Base-by-base conservation (phyloP, 2,113 vertebrate genomes). In the Octodon degus region DNA sequence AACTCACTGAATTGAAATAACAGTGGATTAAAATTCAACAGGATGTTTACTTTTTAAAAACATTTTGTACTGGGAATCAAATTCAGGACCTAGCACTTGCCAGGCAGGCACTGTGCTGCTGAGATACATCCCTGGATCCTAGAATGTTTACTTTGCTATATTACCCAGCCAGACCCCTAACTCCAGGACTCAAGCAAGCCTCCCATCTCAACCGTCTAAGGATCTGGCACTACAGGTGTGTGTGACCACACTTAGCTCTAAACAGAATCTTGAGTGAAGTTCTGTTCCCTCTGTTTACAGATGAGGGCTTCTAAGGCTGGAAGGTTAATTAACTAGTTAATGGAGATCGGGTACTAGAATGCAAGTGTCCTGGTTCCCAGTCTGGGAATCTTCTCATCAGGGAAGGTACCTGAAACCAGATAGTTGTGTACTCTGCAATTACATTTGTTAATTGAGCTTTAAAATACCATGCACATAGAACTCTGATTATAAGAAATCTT, bases 391-490 rank as follows among this genome's bases (percentile, higher is more conserved):
- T 94, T 77, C 53, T 76, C n/a, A 47, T 77, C 5, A 65, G n/a
- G 55, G 43, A 88, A 94, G 34, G 88, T 63, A 93, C n/a, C 22
- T 77, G 86, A 85, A 88, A 43, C 34, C 20, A 91, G 80, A 68
- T n/a, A 50, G 90, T 47, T n/a, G 22, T 53, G 67, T 40, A 94
- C 74, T 67, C 37, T 74, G 30, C 25, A 10, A 67, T 94, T 87
- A 86, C 40, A 65, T 92, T 81, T 86, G 55, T 68, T 93, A 25
- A 65, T 43, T 94, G 65, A 70, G 37, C 40, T 76, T 93, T 62
- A 97, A 96, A 92, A 95, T 27, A 86, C n/a, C 47, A 85, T 22
- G 34, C 89, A 84, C 86, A 79, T 34, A 34, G 89, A 72, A 32
- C 58, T 89, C 55, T 80, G 50, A 70, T 81, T 86, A 83, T 34